phyloP scores from a whole-genome alignment of 2,888 invertebrate species.

The Theodoxus fluviatilis region DNA sequence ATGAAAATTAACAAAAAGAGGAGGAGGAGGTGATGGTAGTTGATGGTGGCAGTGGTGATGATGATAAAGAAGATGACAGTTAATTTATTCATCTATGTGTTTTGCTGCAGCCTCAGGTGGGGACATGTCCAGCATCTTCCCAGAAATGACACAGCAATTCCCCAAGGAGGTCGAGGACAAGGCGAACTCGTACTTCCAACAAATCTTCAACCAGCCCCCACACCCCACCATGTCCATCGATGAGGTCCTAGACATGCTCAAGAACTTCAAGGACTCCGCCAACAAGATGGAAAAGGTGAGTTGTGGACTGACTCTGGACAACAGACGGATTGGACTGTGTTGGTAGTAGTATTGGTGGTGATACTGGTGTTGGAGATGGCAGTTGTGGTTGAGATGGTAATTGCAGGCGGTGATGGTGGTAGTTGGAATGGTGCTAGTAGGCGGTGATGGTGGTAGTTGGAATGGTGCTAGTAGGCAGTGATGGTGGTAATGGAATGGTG shows the following conservation, averaged over 20 bases:
- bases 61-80: not conserved
- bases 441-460: too few relatives aligned
- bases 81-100: not conserved
- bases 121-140: constrained; percentile 55
- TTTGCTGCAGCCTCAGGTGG: constrained; percentile 25
- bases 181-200: constrained; percentile 97
- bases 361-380: too few relatives aligned
- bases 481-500: too few relatives aligned
- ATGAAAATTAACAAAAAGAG: not conserved
- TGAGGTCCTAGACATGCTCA: constrained; percentile 93
- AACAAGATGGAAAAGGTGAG: constrained; percentile 80
- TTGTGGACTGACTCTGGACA: too few relatives aligned
- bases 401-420: too few relatives aligned
- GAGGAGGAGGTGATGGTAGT: too few relatives aligned
- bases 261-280: constrained; percentile 91
- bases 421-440: too few relatives aligned
- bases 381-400: too few relatives aligned
- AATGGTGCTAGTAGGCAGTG: too few relatives aligned
- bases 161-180: constrained; percentile 96
- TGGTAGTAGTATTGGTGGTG: too few relatives aligned
- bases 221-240: constrained; percentile 88
- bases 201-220: constrained; percentile 94
- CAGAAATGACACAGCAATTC: constrained; percentile 77
- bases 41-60: too few relatives aligned
- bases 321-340: too few relatives aligned